These are phyloP conservation scores for Dinoponera quadriceps DNA, from an alignment of 1,140 invertebrate genomes.

Conservation along the genomic window DNA sequence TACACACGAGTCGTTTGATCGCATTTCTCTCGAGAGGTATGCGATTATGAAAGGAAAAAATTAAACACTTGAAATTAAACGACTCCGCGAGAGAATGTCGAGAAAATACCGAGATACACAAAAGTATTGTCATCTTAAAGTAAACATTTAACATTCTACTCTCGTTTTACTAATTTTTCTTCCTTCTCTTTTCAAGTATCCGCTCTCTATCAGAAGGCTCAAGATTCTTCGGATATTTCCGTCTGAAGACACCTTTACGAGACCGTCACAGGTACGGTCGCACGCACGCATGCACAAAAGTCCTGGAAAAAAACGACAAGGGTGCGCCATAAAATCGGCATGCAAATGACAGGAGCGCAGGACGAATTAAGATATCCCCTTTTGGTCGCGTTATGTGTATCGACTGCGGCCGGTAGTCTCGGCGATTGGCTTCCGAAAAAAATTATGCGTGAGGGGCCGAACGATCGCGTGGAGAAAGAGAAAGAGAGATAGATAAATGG, in stretches of 20 bases:
- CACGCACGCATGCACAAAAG: background rate
- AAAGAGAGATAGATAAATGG: no score
- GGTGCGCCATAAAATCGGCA: constrained; percentile 55
- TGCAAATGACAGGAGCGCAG: constrained; percentile 52
- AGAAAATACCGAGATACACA: no score
- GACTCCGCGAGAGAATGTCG: no score
- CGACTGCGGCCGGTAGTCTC: background rate
- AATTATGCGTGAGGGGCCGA: constrained; percentile 39
- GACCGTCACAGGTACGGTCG: constrained; percentile 20
- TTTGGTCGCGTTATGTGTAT: constrained; percentile 1
- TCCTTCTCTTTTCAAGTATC: background rate
- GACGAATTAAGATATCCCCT: constrained; percentile 69
- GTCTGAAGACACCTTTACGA: background rate
- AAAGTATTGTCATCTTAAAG: no score
- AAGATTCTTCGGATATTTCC: background rate
- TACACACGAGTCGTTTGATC: no score
- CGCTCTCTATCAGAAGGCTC: background rate
- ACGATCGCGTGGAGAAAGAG: background rate
- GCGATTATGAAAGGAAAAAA: no score
- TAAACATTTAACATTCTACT: no score
- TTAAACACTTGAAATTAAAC: no score
- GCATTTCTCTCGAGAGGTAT: no score
- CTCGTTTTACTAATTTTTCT: background rate
- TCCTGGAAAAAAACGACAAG: background rate
- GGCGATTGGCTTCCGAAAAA: constrained; percentile 38